Conservation (phyloP, 2,113 vertebrate species). For the Oryzias melastigma region DNA sequence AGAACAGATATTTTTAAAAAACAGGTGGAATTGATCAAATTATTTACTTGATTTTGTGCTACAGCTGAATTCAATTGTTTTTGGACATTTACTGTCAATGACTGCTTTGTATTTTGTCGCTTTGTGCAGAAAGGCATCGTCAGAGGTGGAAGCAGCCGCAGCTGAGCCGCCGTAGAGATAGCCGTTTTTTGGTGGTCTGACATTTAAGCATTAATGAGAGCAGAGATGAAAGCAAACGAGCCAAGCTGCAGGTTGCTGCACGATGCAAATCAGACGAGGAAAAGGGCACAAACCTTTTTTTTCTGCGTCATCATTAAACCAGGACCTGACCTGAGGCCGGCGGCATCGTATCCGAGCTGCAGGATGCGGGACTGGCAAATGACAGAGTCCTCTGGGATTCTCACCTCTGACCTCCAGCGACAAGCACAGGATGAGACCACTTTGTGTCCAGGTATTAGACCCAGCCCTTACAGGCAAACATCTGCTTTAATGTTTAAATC, state of each 20-base stretch:
- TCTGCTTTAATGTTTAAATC: too few relatives aligned
- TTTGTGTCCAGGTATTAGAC: slow-evolving; percentile 10
- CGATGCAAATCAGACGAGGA: slow-evolving; percentile 33
- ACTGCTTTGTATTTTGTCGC: not conserved
- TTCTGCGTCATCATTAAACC: slow-evolving; percentile 30
- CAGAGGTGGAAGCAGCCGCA: not conserved
- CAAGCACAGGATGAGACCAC: not conserved
- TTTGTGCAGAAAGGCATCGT: not conserved
- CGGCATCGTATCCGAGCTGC: not conserved
- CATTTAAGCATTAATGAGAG: slow-evolving; percentile 55
- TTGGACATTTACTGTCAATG: not conserved
- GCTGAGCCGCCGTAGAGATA: slow-evolving; percentile 2
- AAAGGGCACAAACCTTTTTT: slow-evolving; percentile 39
- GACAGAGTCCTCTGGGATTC: slow-evolving; percentile 2
- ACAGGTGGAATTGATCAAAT: too few relatives aligned
- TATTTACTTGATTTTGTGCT: too few relatives aligned
- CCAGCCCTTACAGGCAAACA: not conserved
- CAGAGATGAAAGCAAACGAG: slow-evolving; percentile 35
- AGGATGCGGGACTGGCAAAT: not conserved
- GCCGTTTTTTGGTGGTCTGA: slow-evolving; percentile 23
- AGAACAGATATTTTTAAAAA: too few relatives aligned
- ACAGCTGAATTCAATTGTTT: not conserved
- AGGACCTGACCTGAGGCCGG: slow-evolving; percentile 2
- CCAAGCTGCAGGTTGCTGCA: slow-evolving; percentile 16
- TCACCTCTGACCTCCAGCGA: slow-evolving; percentile 10